Conservation (phyloP, 2,797 vertebrate species). For the Chanos chanos region DNA sequence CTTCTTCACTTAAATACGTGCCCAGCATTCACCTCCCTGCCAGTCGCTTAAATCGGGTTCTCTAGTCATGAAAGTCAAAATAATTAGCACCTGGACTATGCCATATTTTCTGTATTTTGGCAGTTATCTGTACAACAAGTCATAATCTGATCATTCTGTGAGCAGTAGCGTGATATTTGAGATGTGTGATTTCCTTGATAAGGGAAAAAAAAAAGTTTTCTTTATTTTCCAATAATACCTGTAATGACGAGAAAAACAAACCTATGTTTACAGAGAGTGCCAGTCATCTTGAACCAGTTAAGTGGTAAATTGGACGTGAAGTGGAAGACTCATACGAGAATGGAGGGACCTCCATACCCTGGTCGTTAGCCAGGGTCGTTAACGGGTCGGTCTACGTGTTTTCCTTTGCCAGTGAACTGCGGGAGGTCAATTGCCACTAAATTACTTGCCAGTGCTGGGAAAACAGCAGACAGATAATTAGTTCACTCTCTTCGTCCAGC, state of each 20-base stretch:
- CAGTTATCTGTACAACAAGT: too few relatives aligned
- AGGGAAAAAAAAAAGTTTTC: neutral
- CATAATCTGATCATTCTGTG: too few relatives aligned
- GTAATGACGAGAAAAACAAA: slow-evolving; percentile 33
- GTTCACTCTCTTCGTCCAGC: slow-evolving; percentile 72
- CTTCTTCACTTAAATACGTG: too few relatives aligned
- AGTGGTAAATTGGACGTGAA: slow-evolving; percentile 66
- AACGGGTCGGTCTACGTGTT: slow-evolving; percentile 70
- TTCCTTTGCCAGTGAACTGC: slow-evolving; percentile 72
- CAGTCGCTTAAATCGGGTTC: too few relatives aligned
- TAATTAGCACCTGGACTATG: too few relatives aligned
- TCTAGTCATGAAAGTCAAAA: too few relatives aligned
- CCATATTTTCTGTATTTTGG: too few relatives aligned
- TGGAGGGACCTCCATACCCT: slow-evolving; percentile 47
- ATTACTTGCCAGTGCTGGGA: slow-evolving; percentile 75
- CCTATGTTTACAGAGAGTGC: slow-evolving; percentile 48
- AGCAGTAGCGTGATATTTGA: too few relatives aligned
- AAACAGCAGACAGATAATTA: slow-evolving; percentile 79
- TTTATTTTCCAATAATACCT: neutral
- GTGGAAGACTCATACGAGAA: slow-evolving; percentile 55
- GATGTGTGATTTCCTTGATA: neutral
- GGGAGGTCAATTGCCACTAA: slow-evolving; percentile 79
- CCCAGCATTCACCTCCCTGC: too few relatives aligned
- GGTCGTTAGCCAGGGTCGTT: slow-evolving; percentile 67
- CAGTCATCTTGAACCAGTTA: slow-evolving; percentile 59